Evolutionary conservation across 2,888 invertebrate genomes (phyloP).

Genomic region (Eurytoma californica): DNA sequence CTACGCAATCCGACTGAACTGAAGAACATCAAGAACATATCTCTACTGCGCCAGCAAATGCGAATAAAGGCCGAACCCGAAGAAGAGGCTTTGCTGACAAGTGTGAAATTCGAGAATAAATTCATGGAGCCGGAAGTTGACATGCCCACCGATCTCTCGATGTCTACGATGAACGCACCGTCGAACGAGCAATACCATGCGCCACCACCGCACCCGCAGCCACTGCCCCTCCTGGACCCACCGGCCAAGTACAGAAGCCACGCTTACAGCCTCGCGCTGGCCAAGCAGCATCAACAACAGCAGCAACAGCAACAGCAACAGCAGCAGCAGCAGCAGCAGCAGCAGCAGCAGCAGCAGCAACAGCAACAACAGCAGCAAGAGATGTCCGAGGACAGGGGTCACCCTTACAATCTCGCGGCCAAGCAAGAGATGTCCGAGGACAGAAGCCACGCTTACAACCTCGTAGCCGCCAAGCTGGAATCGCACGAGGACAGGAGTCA

Average conservation of each 20-base stretch:
- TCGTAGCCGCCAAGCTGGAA: slow-evolving; percentile 44
- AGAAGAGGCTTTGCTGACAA: slow-evolving; percentile 64
- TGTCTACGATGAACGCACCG: slow-evolving; percentile 72
- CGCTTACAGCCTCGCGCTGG: slow-evolving; percentile 67
- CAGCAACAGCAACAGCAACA: slow-evolving; percentile 15
- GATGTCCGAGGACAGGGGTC: slow-evolving; percentile 70
- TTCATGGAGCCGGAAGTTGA: slow-evolving; percentile 71
- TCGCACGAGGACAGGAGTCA: slow-evolving; percentile 68
- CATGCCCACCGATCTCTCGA: slow-evolving; percentile 74
- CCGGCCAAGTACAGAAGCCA: slow-evolving; percentile 73
- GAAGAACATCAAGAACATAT: slow-evolving; percentile 95
- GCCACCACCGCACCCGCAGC: slow-evolving; percentile 65
- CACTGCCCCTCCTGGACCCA: slow-evolving; percentile 69
- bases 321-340: slow-evolving; percentile 24
- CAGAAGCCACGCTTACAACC: slow-evolving; percentile 73
- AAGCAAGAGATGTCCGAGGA: slow-evolving; percentile 66
- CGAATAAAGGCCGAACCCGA: slow-evolving; percentile 73
- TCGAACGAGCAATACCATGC: slow-evolving; percentile 59
- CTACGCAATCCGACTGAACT: slow-evolving; percentile 94
- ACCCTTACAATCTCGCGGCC: slow-evolving; percentile 68
- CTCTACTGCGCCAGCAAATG: slow-evolving; percentile 89
- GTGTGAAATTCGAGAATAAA: slow-evolving; percentile 57
- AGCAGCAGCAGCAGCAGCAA: slow-evolving; percentile 1
- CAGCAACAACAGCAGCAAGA: background rate
- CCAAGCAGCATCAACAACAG: slow-evolving; percentile 36